Conservation (phyloP, 2,888 invertebrate genomes). For the Drosophila multiciliata region DNA sequence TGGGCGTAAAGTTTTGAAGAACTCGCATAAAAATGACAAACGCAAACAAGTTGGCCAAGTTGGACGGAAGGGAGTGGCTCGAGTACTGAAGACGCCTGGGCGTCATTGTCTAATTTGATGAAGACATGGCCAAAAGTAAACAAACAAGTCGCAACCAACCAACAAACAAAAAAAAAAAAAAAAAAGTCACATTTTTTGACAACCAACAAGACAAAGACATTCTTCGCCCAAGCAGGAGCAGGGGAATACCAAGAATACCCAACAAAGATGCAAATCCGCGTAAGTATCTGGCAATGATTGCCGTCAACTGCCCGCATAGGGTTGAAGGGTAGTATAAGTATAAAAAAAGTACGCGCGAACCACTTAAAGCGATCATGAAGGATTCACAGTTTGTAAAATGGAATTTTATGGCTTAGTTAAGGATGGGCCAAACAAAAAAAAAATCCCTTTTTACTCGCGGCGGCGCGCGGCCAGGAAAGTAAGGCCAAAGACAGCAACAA, state of each 20-base stretch:
- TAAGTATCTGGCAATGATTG: conserved; percentile 82
- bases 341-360: conserved; percentile 63
- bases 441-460: conserved; percentile 27
- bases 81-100: conserved; percentile 24
- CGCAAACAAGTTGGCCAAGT: conserved; percentile 34
- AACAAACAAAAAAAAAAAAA: conserved; percentile 25
- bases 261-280: conserved; percentile 81
- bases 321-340: conserved; percentile 15
- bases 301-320: conserved; percentile 49
- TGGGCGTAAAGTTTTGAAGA: conserved; percentile 73
- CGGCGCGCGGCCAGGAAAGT: conserved; percentile 49
- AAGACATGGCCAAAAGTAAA: conserved; percentile 61
- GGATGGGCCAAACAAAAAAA: conserved; percentile 23
- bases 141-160: conserved; percentile 48
- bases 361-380: conserved; percentile 84
- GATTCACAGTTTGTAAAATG: conserved; percentile 85
- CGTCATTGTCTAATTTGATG: conserved; percentile 68
- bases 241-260: conserved; percentile 29
- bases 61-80: neutral
- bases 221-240: conserved; percentile 2
- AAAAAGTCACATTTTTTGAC: conserved; percentile 44
- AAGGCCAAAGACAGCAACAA: conserved; percentile 39
- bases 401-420: conserved; percentile 82
- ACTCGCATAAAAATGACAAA: conserved; percentile 78
- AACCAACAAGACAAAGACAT: conserved; percentile 54